Evolutionary conservation across 2,113 vertebrate genomes (phyloP).

Genomic region (Cynoglossus semilaevis): DNA sequence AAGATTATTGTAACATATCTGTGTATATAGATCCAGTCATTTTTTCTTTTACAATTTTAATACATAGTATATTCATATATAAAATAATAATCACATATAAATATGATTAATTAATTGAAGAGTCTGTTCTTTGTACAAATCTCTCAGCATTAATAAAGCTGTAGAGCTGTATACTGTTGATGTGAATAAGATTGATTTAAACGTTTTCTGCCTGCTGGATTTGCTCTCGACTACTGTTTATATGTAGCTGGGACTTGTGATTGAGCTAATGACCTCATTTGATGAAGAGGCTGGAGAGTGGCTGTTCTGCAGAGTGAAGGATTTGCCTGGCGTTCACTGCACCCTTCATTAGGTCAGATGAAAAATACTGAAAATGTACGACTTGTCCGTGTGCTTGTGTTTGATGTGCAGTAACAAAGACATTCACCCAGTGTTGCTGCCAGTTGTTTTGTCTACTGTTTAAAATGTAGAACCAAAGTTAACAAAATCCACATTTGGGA

Average conservation of each 20-base stretch:
- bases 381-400: constrained; percentile 34
- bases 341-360: constrained; percentile 55
- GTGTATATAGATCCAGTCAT: too few relatives aligned
- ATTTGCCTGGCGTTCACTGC: constrained; percentile 49
- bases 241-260: constrained; percentile 19
- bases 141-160: too few relatives aligned
- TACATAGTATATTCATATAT: too few relatives aligned
- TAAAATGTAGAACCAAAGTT: constrained; percentile 9
- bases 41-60: too few relatives aligned
- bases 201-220: too few relatives aligned
- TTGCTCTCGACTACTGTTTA: background rate
- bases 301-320: constrained; percentile 50
- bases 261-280: constrained; percentile 59
- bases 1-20: too few relatives aligned
- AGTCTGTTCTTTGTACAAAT: too few relatives aligned
- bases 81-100: too few relatives aligned
- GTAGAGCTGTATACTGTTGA: too few relatives aligned
- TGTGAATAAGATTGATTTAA: too few relatives aligned
- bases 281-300: constrained; percentile 53
- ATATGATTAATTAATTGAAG: too few relatives aligned
- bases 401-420: constrained; percentile 60
- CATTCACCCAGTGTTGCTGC: constrained; percentile 54
- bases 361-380: constrained; percentile 16
- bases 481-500: constrained; percentile 40
- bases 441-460: constrained; percentile 52